A percentile compares a stretch with the other conserved stretches of the same genome.
phyloP scores from a whole-genome alignment of 2,113 vertebrate genomes.

The Oryzias javanicus region DNA sequence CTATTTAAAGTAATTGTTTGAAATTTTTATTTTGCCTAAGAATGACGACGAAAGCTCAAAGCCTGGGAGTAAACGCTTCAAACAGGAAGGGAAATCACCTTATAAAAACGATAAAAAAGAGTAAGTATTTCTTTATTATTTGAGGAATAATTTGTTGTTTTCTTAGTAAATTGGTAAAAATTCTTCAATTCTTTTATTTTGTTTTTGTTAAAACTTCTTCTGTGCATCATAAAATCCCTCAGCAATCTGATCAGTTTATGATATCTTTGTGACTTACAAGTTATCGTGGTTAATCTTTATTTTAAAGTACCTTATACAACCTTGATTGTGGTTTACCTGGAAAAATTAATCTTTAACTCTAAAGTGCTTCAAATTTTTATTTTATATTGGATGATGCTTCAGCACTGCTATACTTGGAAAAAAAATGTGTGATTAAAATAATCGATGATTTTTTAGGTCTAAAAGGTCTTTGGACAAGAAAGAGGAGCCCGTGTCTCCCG shows the following conservation, averaged over 20 bases:
- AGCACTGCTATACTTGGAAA: not conserved
- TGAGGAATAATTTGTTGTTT: slow-evolving; percentile 10
- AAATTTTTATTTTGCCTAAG: slow-evolving; percentile 59
- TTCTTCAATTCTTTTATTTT: slow-evolving; percentile 1
- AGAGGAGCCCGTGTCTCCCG: slow-evolving; percentile 90
- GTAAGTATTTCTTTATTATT: slow-evolving; percentile 75
- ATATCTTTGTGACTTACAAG: not conserved
- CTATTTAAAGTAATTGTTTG: not conserved
- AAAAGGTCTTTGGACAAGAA: slow-evolving; percentile 88
- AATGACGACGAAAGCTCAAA: slow-evolving; percentile 87
- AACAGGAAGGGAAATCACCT: slow-evolving; percentile 89
- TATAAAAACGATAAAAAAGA: slow-evolving; percentile 92
- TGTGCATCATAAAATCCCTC: not conserved
- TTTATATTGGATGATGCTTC: not conserved
- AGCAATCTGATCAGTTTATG: slow-evolving; percentile 5
- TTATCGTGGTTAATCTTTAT: slow-evolving; percentile 13
- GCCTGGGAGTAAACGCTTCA: slow-evolving; percentile 89
- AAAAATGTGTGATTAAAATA: not conserved
- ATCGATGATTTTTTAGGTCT: slow-evolving; percentile 73
- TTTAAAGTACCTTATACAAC: not conserved
- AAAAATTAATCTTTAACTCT: slow-evolving; percentile 13
- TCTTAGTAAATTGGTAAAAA: not conserved
- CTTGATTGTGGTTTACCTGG: not conserved
- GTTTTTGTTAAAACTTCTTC: slow-evolving; percentile 8
- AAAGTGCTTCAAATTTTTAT: not conserved